Evolutionary conservation across 1,140 invertebrate species (phyloP).

Genomic region (Leptopilina clavipes): DNA sequence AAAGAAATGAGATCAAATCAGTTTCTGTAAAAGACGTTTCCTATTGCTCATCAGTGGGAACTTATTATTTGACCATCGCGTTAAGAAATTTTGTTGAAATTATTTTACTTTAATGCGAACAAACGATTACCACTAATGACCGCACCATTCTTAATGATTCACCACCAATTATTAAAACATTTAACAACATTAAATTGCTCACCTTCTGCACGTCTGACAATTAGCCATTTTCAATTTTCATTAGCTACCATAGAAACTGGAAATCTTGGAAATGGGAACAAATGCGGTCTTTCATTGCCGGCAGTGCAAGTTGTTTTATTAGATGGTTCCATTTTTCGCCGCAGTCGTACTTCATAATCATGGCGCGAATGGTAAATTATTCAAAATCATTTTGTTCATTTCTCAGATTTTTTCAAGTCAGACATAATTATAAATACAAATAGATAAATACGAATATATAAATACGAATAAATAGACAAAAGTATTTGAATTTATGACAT

Average conservation of each 20-base stretch:
- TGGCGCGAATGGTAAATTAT: not conserved
- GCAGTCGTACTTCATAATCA: not conserved
- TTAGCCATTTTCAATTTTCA: conserved; percentile 74
- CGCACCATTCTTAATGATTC: conserved; percentile 6
- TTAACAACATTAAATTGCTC: conserved; percentile 51
- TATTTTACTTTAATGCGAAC: not conserved
- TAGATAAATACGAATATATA: no score
- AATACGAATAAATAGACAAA: no score
- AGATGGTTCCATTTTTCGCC: not conserved
- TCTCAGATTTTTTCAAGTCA: not conserved
- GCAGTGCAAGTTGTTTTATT: not conserved
- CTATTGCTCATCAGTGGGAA: conserved; percentile 13
- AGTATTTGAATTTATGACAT: no score
- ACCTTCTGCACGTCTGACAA: conserved; percentile 69
- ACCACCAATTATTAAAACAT: not conserved
- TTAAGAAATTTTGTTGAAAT: not conserved
- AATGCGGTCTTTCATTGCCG: not conserved
- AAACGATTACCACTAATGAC: not conserved
- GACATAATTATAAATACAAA: no score
- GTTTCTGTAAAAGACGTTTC: conserved; percentile 3
- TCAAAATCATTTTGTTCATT: not conserved
- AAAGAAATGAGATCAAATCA: not conserved
- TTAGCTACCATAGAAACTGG: conserved; percentile 50
- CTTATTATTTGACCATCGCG: not conserved
- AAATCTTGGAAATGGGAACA: conserved; percentile 21